These are phyloP conservation scores for Sebastes taczanowskii DNA, from an alignment of 2,797 vertebrate species.

Conservation along the genomic window DNA sequence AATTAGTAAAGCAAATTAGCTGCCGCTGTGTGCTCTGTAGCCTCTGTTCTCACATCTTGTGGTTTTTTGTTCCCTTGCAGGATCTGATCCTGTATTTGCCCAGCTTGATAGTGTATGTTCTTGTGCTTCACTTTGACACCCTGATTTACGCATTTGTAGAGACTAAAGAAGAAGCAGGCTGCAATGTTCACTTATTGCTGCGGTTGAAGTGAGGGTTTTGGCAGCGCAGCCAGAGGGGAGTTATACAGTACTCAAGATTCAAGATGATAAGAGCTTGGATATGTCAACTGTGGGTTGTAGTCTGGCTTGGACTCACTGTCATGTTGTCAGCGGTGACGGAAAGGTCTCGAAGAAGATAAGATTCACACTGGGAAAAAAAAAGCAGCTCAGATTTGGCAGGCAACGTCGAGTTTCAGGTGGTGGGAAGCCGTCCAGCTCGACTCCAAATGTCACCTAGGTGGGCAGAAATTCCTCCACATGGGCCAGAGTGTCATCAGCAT, in stretches of 20 bases:
- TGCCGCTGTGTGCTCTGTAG: slow-evolving; percentile 5
- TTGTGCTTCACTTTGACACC: background rate
- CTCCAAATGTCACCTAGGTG: slow-evolving; percentile 33
- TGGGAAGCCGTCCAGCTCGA: slow-evolving; percentile 16
- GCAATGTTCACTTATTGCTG: background rate
- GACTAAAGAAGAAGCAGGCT: background rate
- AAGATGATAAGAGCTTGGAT: slow-evolving; percentile 23
- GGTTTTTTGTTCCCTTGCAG: background rate
- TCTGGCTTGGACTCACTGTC: slow-evolving; percentile 20
- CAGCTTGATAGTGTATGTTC: background rate
- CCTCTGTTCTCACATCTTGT: background rate
- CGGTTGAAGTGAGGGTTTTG: slow-evolving; percentile 14
- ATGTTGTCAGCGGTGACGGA: slow-evolving; percentile 42
- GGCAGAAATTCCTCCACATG: slow-evolving; percentile 4
- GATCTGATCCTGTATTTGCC: background rate
- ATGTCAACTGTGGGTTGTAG: slow-evolving; percentile 37
- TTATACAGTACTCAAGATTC: background rate
- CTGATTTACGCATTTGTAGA: background rate
- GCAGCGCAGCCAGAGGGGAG: background rate
- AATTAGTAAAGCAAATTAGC: slow-evolving; percentile 25
- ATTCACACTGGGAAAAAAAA: slow-evolving; percentile 26
- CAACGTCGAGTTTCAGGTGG: background rate
- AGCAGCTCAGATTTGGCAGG: slow-evolving; percentile 26
- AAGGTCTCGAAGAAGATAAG: slow-evolving; percentile 24
- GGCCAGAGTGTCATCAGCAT: slow-evolving; percentile 5